phyloP scores from a whole-genome alignment of 1,140 invertebrate genomes.

The Halictus rubicundus region DNA sequence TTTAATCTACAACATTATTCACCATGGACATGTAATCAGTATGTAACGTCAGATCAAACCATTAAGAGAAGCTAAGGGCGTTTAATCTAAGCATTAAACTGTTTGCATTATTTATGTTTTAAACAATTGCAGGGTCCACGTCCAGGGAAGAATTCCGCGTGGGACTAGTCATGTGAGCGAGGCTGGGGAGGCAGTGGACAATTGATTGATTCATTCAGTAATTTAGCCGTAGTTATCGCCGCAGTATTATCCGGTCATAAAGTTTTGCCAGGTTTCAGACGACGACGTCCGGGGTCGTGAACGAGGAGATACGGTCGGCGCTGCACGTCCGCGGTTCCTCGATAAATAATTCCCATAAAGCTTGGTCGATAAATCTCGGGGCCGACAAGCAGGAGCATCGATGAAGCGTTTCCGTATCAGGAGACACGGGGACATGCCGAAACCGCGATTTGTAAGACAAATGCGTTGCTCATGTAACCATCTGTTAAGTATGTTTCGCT shows the following conservation, averaged over 20 bases:
- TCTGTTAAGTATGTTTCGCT: slow-evolving; percentile 55
- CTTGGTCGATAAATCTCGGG: slow-evolving; percentile 10
- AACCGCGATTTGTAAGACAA: slow-evolving; percentile 34
- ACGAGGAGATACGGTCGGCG: not conserved
- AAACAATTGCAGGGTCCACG: too few species aligned
- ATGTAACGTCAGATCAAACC: too few species aligned
- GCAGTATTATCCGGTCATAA: not conserved
- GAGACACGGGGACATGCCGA: not conserved
- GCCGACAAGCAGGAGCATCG: not conserved
- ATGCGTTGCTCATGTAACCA: slow-evolving; percentile 54
- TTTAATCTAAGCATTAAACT: too few species aligned
- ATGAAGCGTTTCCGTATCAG: not conserved
- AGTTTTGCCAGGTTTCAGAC: not conserved
- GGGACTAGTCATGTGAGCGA: too few species aligned
- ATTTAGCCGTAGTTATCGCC: not conserved
- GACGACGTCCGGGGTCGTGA: not conserved
- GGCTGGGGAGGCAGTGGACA: not conserved
- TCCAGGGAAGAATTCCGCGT: too few species aligned
- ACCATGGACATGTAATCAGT: too few species aligned
- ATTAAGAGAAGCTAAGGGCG: too few species aligned
- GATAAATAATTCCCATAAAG: slow-evolving; percentile 11
- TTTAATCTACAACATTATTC: too few species aligned
- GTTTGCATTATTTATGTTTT: too few species aligned
- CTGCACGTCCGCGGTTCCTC: not conserved
- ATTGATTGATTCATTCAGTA: not conserved